Evolutionary conservation across 2,888 invertebrate genomes (phyloP), one percentile per base, ranked within the genome.

Genomic region (Bombylius discolor): DNA sequence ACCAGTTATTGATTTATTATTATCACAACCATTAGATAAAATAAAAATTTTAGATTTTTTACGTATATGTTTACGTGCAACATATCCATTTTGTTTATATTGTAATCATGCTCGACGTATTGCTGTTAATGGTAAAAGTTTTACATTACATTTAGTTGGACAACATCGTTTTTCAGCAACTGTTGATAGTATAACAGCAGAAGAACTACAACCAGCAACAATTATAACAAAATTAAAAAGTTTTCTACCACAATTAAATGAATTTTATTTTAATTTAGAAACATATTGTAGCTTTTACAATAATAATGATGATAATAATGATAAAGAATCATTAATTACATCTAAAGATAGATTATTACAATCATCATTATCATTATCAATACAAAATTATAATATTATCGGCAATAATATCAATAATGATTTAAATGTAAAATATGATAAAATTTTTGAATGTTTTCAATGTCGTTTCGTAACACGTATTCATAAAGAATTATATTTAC

Each of bases 81-180:
- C 88, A 0, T 80, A 83, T 65, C 76, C 80, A 8, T 77, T 78
- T 59, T 92, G 92, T 69, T 81, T 89, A 56, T 92, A 89, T 70
- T 92, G 91, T 67, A 89, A 90, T 68, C 89, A 91, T 75, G 89
- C 88, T 0, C 79, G 88, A 31, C 85, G 87, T 64, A 89, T 92
- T 62, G 87, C 89, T 12, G 89, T 91, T 0, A 88, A 90, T 70
- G 89, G 87, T 52, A 83, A 84, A 68, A 87, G 89, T 65, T 75
- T 92, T 52, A 84, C 85, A 8, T 71, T 89, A 47, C 91, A 92
- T 68, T 81, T 91, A 71, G 81, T 90, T 14, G 80, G 83, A 1
- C 81, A 88, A 66, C 91, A 92, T 72, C 79, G 87, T 8, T 90
- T 88, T 69, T 81, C 82, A n/a, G 87, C 87, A 5, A 82, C 84